Percentiles rank a stretch among this genome's conserved stretches.
phyloP scores from a whole-genome alignment of 2,888 invertebrate species.

The Fragum sueziense region DNA sequence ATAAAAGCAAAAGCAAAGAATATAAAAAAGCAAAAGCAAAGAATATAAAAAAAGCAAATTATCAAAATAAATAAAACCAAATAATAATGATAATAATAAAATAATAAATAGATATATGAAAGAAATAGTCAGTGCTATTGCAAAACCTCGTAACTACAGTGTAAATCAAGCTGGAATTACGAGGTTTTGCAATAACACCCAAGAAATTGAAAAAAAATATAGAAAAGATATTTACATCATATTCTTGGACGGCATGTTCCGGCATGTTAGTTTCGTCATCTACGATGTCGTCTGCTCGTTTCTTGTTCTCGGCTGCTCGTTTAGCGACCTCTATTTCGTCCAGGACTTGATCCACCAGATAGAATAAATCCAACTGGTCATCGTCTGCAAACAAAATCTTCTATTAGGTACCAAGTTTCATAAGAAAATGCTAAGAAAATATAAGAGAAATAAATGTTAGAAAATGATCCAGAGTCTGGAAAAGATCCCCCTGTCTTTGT shows the following conservation, averaged over 20 bases:
- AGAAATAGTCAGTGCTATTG: too few species aligned
- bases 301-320: slow-evolving; percentile 4
- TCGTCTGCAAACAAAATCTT: slow-evolving; percentile 41
- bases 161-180: too few species aligned
- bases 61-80: background rate
- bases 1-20: background rate
- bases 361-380: slow-evolving; percentile 50
- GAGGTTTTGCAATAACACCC: too few species aligned
- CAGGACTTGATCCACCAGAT: slow-evolving; percentile 51
- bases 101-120: too few species aligned
- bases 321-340: slow-evolving; percentile 51
- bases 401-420: too few species aligned
- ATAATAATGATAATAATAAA: too few species aligned
- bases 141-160: too few species aligned
- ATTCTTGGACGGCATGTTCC: slow-evolving; percentile 38
- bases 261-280: slow-evolving; percentile 22
- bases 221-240: slow-evolving; percentile 37
- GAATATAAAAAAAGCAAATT: background rate
- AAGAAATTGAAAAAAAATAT: background rate
- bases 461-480: too few species aligned
- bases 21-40: too few species aligned
- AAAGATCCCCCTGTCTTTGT: too few species aligned
- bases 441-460: too few species aligned
- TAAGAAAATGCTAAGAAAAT: too few species aligned
- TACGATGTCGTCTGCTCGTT: background rate